A percentile compares a stretch with the other conserved stretches of the same genome.
phyloP scores from a whole-genome alignment of 2,888 invertebrate species.

The Diabrotica balteata region DNA sequence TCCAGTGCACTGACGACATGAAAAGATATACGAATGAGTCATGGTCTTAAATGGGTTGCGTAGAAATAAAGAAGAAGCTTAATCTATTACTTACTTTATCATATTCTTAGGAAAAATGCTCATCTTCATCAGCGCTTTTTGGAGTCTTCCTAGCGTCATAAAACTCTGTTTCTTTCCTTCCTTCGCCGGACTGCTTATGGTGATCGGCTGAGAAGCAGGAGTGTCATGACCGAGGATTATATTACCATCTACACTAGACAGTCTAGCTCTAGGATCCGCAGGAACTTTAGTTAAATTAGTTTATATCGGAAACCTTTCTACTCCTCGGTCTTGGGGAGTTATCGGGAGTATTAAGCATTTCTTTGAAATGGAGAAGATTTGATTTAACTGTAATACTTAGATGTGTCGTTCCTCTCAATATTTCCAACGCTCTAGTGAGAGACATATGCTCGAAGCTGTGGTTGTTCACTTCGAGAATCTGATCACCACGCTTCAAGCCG shows the following conservation, averaged over 20 bases:
- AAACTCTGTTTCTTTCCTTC: conserved; percentile 70
- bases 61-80: no score
- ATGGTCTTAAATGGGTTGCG: no score
- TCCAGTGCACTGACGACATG: no score
- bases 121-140: conserved; percentile 87
- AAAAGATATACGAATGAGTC: no score
- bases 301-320: conserved; percentile 64
- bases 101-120: conserved; percentile 87
- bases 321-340: conserved; percentile 81
- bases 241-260: conserved; percentile 77
- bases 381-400: conserved; percentile 96
- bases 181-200: conserved; percentile 72
- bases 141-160: conserved; percentile 86
- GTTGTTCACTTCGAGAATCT: conserved; percentile 97
- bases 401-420: conserved; percentile 92
- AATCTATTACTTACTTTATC: conserved; percentile 60
- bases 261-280: conserved; percentile 74
- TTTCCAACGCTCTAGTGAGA: conserved; percentile 89
- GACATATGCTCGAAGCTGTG: conserved; percentile 95
- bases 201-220: conserved; percentile 64
- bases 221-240: conserved; percentile 52
- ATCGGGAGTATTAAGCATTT: conserved; percentile 78
- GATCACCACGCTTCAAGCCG: conserved; percentile 95
- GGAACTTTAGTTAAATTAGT: conserved; percentile 73
- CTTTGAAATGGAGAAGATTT: conserved; percentile 88